Evolutionary conservation across 2,113 vertebrate genomes (phyloP), one percentile per base, ranked within the genome.

Genomic region (Scopus umbretta): DNA sequence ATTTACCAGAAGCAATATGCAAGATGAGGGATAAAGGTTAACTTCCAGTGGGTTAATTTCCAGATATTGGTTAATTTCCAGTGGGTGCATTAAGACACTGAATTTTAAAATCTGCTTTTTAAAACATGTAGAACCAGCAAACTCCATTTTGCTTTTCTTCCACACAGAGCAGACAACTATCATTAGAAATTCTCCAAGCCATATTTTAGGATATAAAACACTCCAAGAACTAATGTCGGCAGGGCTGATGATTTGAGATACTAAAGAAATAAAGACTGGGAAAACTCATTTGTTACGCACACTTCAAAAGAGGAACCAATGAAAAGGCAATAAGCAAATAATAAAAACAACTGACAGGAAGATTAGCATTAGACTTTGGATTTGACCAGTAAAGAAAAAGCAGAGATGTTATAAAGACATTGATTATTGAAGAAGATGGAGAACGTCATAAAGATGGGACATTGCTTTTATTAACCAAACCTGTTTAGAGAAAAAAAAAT

Each of bases 401-500:
- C 19, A 89, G 58, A 89, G 34, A 34, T 53, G 26, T 36, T 53
- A 26, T 25, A n/a, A 88, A 78, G 43, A 26, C n/a, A 47, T 4
- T 1, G 7, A 70, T 86, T 85, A 84, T 5, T 25, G 18, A 92
- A 93, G 70, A 86, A 95, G 43, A 45, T 78, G 43, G 55, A 88
- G 74, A 94, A 86, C 30, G 20, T 61, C 30, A 62, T 32, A 63
- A 81, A 96, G 65, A 90, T 27, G 63, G 47, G 47, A 61, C 47
- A 88, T 56, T 0, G 0, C 42, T 94, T 97, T 97, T 97, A 97
- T 96, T 97, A 86, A 90, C 59, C 84, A 94, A 96, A 96, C 45
- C 40, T 90, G 49, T 74, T 66, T 13, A 84, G 36, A 84, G 65
- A 19, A 79, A 68, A 89, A 29, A 81, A 74, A 87, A 62, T 40